Evolutionary conservation across 2,113 vertebrate genomes (phyloP).

Genomic region (Scophthalmus maximus): DNA sequence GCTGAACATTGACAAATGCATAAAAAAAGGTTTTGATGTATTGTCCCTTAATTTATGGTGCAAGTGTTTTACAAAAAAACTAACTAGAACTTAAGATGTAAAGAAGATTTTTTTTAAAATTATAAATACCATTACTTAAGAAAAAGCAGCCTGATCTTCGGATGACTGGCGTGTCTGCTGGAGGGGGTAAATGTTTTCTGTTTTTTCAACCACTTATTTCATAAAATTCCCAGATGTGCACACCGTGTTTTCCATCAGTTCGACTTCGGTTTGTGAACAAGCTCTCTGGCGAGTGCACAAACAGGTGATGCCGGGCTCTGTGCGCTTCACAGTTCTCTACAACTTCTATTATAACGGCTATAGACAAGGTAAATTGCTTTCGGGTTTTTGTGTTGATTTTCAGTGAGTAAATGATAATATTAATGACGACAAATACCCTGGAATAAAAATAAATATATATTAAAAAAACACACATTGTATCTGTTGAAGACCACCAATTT

Average conservation of each 20-base stretch:
- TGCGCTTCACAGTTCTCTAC: neutral
- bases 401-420: slow-evolving; percentile 2
- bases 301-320: slow-evolving; percentile 7
- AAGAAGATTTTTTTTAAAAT: too few relatives aligned
- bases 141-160: neutral
- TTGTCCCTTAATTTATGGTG: too few relatives aligned
- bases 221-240: too few relatives aligned
- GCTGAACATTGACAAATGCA: too few relatives aligned
- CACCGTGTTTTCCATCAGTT: neutral
- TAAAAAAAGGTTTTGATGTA: too few relatives aligned
- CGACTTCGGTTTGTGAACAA: slow-evolving; percentile 2
- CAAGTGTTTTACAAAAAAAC: too few relatives aligned
- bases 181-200: too few relatives aligned
- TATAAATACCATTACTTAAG: too few relatives aligned
- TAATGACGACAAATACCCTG: too few relatives aligned
- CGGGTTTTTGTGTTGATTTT: slow-evolving; percentile 5
- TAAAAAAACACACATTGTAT: neutral
- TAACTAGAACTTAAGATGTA: too few relatives aligned
- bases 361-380: neutral
- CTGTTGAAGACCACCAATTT: slow-evolving; percentile 1
- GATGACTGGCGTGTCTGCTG: too few relatives aligned
- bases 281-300: neutral
- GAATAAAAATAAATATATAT: neutral
- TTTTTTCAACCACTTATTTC: too few relatives aligned
- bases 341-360: slow-evolving; percentile 5